Conservation (phyloP, 2,797 vertebrate genomes). For the Kryptopterus vitreolus region DNA sequence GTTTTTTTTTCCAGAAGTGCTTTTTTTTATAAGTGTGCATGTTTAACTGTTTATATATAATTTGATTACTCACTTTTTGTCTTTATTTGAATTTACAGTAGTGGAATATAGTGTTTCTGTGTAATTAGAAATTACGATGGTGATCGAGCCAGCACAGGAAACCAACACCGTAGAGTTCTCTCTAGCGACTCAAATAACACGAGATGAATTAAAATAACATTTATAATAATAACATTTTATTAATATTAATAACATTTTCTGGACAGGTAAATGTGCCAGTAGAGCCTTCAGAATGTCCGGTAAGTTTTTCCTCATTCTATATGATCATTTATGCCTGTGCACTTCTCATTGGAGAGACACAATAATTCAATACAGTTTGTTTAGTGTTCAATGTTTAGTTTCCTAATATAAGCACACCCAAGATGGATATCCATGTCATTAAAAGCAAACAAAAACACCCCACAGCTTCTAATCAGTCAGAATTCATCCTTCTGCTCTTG, state of each 20-base stretch:
- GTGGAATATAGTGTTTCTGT: not conserved
- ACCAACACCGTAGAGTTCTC: not conserved
- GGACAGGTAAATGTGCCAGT: not conserved
- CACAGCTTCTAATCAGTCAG: too few species aligned
- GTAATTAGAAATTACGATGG: not conserved
- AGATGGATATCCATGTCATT: not conserved
- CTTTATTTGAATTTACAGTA: not conserved
- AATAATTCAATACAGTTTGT: not conserved
- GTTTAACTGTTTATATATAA: too few species aligned
- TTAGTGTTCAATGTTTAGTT: not conserved
- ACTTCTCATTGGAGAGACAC: too few species aligned
- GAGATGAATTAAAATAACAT: not conserved
- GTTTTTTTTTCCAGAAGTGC: too few species aligned
- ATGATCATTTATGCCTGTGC: not conserved
- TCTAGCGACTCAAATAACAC: not conserved
- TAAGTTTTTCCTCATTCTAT: conserved; percentile 17
- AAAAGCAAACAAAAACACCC: not conserved
- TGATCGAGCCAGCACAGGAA: not conserved
- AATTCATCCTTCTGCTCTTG: too few species aligned
- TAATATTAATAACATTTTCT: too few species aligned
- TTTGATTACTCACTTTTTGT: too few species aligned
- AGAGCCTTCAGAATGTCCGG: not conserved
- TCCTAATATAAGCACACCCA: not conserved
- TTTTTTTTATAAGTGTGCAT: too few species aligned
- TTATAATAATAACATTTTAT: too few species aligned